These are phyloP conservation scores for Pitta sordida DNA, from an alignment of 2,113 vertebrate genomes.

Conservation along the genomic window DNA sequence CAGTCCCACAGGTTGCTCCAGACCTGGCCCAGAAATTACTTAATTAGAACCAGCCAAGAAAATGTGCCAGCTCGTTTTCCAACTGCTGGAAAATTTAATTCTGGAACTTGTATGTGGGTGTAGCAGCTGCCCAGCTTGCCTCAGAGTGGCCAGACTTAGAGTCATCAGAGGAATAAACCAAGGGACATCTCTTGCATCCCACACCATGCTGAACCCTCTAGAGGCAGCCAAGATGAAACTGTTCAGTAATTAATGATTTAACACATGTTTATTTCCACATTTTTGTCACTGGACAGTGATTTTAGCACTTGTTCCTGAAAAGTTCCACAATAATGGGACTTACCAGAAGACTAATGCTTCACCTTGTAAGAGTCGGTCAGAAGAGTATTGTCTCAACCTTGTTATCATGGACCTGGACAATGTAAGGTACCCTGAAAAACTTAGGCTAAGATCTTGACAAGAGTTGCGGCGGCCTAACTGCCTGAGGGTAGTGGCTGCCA, in stretches of 20 bases:
- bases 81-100: slow-evolving; percentile 38
- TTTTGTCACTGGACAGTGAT: not conserved
- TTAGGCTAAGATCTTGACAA: too few relatives aligned
- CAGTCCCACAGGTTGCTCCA: slow-evolving; percentile 31
- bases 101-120: not conserved
- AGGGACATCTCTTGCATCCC: not conserved
- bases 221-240: not conserved
- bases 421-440: too few relatives aligned
- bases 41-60: slow-evolving; percentile 41
- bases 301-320: not conserved
- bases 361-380: too few relatives aligned
- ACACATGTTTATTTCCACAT: slow-evolving; percentile 27
- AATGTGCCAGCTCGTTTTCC: slow-evolving; percentile 60
- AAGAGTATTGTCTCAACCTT: too few relatives aligned
- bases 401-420: too few relatives aligned
- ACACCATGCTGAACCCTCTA: not conserved
- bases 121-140: slow-evolving; percentile 4
- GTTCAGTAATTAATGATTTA: slow-evolving; percentile 29
- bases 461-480: too few relatives aligned
- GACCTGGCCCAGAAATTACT: not conserved
- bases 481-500: too few relatives aligned
- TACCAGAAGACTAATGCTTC: not conserved
- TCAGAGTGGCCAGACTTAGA: not conserved
- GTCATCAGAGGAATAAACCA: not conserved
- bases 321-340: not conserved